Percentiles rank a stretch among this genome's conserved stretches.
Conservation (phyloP, 2,888 invertebrate species). For the Metalampra italica region DNA sequence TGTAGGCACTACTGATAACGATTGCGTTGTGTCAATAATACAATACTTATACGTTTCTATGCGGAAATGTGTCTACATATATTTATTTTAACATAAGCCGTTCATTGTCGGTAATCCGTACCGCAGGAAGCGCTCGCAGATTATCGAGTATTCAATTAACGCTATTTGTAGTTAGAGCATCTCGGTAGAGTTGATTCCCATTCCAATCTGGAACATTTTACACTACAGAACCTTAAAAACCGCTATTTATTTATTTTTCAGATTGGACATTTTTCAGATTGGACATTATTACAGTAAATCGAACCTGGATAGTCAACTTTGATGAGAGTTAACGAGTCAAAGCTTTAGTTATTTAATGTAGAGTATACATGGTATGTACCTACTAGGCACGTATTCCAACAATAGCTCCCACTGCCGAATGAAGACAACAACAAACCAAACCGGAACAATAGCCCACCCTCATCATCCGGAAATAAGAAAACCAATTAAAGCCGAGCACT, state of each 20-base stretch:
- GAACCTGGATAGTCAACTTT: too few species aligned
- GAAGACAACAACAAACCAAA: conserved; percentile 17
- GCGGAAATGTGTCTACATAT: neutral
- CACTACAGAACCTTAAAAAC: too few species aligned
- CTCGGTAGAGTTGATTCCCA: too few species aligned
- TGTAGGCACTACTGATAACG: conserved; percentile 28
- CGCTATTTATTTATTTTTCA: too few species aligned
- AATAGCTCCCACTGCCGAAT: neutral
- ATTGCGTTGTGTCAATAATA: neutral
- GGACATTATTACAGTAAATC: too few species aligned
- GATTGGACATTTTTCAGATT: too few species aligned
- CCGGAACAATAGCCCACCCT: conserved; percentile 18
- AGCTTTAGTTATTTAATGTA: too few species aligned
- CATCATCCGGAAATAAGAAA: conserved; percentile 42
- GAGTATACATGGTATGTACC: too few species aligned
- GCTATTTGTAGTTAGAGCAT: too few species aligned
- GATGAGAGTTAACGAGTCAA: too few species aligned
- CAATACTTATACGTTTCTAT: neutral
- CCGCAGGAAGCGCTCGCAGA: neutral
- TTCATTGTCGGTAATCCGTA: neutral
- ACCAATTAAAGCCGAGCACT: conserved; percentile 49
- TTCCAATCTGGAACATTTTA: too few species aligned
- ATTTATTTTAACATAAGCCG: neutral
- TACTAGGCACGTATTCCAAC: neutral
- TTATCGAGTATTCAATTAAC: too few species aligned